These are phyloP conservation scores for Aviceda subcristata DNA, from an alignment of 2,113 vertebrate genomes.

Conservation along the genomic window DNA sequence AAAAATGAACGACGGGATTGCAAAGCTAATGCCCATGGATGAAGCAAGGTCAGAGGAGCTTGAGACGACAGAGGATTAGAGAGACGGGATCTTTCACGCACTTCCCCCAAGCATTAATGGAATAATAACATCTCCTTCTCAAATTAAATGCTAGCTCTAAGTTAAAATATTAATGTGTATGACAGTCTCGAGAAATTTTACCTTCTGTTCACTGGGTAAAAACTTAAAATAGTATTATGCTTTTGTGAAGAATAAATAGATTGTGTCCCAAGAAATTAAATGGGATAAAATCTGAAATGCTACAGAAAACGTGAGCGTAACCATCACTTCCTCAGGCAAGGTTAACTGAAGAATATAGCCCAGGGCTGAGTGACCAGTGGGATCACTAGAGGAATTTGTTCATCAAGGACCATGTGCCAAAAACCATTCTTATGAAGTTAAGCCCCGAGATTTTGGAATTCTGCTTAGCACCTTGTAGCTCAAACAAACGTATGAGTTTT, in stretches of 20 bases:
- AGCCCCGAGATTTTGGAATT: background rate
- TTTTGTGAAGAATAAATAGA: background rate
- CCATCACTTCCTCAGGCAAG: background rate
- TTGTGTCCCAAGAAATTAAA: background rate
- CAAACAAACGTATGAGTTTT: background rate
- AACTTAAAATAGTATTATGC: background rate
- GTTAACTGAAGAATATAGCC: background rate
- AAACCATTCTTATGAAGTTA: background rate
- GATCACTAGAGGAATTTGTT: background rate
- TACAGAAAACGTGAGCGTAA: background rate
- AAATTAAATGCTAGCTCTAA: slow-evolving; percentile 25
- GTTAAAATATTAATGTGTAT: slow-evolving; percentile 6
- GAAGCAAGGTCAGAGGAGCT: slow-evolving; percentile 78
- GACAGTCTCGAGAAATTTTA: background rate
- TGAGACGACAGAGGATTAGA: slow-evolving; percentile 79
- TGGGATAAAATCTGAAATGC: background rate
- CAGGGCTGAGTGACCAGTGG: background rate
- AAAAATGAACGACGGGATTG: slow-evolving; percentile 82
- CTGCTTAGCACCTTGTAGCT: background rate
- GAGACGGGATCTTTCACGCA: slow-evolving; percentile 25
- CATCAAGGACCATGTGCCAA: background rate
- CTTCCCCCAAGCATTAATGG: slow-evolving; percentile 28
- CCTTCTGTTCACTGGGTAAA: background rate
- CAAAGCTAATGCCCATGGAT: slow-evolving; percentile 81
- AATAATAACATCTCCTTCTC: slow-evolving; percentile 15